Percentiles rank a stretch among this genome's conserved stretches.
These are phyloP conservation scores for Endomychus coccineus DNA, from an alignment of 2,888 invertebrate genomes.

Conservation along the genomic window DNA sequence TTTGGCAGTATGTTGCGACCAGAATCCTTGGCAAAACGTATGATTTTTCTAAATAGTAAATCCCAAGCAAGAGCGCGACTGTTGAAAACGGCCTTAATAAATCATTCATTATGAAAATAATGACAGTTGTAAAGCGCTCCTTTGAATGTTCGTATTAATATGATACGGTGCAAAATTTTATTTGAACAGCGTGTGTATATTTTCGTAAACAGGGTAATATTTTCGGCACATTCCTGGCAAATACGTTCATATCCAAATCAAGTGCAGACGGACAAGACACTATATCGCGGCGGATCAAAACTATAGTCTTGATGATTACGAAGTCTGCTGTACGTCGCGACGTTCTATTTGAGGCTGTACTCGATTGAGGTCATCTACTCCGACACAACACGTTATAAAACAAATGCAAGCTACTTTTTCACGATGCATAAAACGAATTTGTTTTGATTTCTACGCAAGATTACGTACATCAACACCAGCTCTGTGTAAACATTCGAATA, in stretches of 20 bases:
- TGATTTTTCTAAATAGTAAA: no score
- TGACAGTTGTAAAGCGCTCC: no score
- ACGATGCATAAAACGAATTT: constrained; percentile 13
- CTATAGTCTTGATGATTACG: constrained; percentile 15
- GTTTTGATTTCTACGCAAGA: constrained; percentile 13
- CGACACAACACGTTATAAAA: constrained; percentile 17
- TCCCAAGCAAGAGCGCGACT: no score
- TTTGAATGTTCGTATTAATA: no score
- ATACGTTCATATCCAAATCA: constrained; percentile 15
- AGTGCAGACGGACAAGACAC: constrained; percentile 5
- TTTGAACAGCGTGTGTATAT: constrained; percentile 11
- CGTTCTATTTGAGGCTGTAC: constrained; percentile 33
- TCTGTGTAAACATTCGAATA: no score
- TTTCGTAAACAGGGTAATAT: constrained; percentile 13
- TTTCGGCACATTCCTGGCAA: constrained; percentile 13
- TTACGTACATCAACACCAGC: no score
- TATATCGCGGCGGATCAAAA: constrained; percentile 5
- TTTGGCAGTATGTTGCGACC: no score
- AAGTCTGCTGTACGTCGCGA: constrained; percentile 22
- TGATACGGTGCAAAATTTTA: constrained; percentile 12
- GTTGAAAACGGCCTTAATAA: no score
- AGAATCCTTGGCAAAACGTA: no score
- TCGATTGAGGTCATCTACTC: constrained; percentile 33
- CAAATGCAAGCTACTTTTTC: constrained; percentile 15
- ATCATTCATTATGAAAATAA: no score